Evolutionary conservation across 2,888 invertebrate species (phyloP), one percentile per base, ranked within the genome.

Genomic region (Danaus chrysippus): DNA sequence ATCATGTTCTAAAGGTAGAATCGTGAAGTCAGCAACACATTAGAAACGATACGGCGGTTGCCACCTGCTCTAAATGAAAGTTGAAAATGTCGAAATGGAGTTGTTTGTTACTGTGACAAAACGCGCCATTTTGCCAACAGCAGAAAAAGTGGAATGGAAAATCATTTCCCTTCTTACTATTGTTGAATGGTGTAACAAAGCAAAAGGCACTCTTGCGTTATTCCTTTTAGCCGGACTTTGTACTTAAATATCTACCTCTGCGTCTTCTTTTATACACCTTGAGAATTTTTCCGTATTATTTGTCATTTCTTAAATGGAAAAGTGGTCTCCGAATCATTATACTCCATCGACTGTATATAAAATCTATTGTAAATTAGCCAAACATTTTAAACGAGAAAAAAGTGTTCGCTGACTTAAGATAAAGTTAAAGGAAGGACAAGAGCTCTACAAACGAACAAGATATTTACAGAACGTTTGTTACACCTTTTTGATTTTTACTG

Each of bases 151-250:
- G 78, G 79, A 79, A 78, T 79, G 76, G 79, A 76, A 80, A 82
- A 80, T 80, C 78, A 79, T 81, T 82, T 82, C 79, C 79, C 75
- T 76, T 66, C 71, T 69, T 70, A 76, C 76, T 73, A 82, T 78
- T 83, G 82, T 83, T 76, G 61, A 67, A 64, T 64, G 72, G 74
- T 73, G 78, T 79, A 82, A 85, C 85, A 84, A 84, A 79, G 81
- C 76, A 70, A 76, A 73, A 78, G 78, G 80, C 73, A 76, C 81
- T 79, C 76, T 70, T 77, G 72, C 75, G 79, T 82, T 84, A 83
- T 83, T 81, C 79, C 76, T 78, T 83, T 84, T 83, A 82, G 78
- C 79, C 70, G 81, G 83, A 83, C 84, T 82, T 74, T 75, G 74
- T 74, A 76, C 71, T 72, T 70, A 68, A 70, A 69, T 70, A 71